Percentiles rank a stretch among this genome's conserved stretches.
Evolutionary conservation across 37 sponge, comb jelly and placozoan genomes (phyloP).

Genomic region (Aplysina aerophoba): DNA sequence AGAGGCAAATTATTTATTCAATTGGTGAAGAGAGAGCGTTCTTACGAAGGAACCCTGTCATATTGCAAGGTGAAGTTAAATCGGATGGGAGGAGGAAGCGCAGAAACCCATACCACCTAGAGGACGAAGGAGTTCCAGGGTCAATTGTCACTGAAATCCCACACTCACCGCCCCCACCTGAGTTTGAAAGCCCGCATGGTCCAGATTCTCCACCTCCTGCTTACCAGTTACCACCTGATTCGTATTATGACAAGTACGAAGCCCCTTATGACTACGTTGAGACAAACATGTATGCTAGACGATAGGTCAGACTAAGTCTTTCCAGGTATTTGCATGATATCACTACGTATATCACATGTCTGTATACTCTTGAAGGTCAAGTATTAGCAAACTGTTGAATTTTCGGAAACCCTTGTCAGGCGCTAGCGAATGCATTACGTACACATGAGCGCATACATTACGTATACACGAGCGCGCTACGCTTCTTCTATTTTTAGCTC

Average conservation of each 20-base stretch:
- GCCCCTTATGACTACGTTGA: no score
- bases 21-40: neutral
- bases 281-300: no score
- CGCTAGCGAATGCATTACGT: no score
- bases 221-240: conserved; percentile 17
- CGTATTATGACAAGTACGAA: conserved; percentile 16
- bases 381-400: no score
- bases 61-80: conserved; percentile 46
- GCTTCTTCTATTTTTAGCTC: no score
- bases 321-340: no score
- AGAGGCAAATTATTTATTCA: neutral
- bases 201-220: conserved; percentile 6
- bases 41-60: conserved; percentile 33
- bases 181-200: neutral
- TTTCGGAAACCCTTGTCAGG: no score
- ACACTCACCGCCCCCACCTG: neutral
- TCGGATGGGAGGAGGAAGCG: neutral
- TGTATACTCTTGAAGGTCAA: no score
- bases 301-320: neutral
- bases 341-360: no score
- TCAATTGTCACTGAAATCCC: neutral
- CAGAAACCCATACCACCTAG: neutral
- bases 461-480: no score
- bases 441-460: no score
- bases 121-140: conserved; percentile 13